These are phyloP conservation scores for Saccostrea cuccullata DNA, from an alignment of 1,140 invertebrate genomes.

Conservation along the genomic window DNA sequence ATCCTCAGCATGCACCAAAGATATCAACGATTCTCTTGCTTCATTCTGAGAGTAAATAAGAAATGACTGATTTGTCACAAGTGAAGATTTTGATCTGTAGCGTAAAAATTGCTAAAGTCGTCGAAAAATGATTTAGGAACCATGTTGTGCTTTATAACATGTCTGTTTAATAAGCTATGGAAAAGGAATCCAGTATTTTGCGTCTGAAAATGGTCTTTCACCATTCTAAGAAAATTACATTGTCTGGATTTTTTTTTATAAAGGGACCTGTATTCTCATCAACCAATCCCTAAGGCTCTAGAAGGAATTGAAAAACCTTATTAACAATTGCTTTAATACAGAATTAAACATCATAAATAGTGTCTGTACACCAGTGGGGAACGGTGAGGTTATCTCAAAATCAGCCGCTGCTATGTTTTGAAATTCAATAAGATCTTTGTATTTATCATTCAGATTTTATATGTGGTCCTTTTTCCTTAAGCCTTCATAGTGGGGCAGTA, in stretches of 20 bases:
- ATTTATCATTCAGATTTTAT: conserved; percentile 41
- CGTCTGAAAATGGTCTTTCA: conserved; percentile 41
- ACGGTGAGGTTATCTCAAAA: background rate
- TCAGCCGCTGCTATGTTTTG: conserved; percentile 11
- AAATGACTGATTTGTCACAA: conserved; percentile 47
- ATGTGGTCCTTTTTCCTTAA: conserved; percentile 3
- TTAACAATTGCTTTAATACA: conserved; percentile 29
- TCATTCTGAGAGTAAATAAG: conserved; percentile 50
- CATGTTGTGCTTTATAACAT: conserved; percentile 47
- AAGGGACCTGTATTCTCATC: conserved; percentile 39
- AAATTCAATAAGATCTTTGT: conserved; percentile 22
- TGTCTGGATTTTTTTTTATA: conserved; percentile 30
- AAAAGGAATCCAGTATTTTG: conserved; percentile 38
- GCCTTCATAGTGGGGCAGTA: conserved; percentile 40
- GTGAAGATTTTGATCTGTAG: conserved; percentile 47
- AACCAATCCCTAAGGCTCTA: background rate
- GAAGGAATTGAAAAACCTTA: conserved; percentile 19
- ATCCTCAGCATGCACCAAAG: background rate
- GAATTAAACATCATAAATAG: conserved; percentile 29
- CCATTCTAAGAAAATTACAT: conserved; percentile 29
- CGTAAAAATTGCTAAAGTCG: conserved; percentile 38
- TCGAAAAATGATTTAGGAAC: conserved; percentile 46
- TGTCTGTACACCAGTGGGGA: conserved; percentile 19
- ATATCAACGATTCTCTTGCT: conserved; percentile 48
- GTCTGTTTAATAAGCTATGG: conserved; percentile 5